Evolutionary conservation across 2,888 invertebrate genomes (phyloP), one percentile per base, ranked within the genome.

Genomic region (Ecdyonurus torrentis): DNA sequence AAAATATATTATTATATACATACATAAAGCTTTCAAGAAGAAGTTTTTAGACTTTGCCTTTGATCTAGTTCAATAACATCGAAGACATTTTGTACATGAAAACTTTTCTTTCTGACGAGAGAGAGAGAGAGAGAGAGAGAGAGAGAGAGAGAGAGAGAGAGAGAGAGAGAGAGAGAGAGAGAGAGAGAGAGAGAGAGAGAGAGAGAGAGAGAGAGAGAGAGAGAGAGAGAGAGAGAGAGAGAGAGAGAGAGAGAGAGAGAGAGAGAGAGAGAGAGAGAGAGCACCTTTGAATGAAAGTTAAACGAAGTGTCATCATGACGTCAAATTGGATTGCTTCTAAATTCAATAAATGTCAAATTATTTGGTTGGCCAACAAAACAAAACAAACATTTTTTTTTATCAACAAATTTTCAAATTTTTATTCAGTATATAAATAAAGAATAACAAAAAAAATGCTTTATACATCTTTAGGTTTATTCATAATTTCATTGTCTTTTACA

Each of bases 331-430:
- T 37, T 37, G 37, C 37, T 15, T 37, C 7, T 37, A 37, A 37
- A 37, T 37, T 37, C 15, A 37, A 37, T 37, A 37, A 37, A 5
- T 37, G 5, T 10, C 7, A 37, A 10, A 37, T 37, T 37, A 15
- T 37, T 37, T 37, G 37, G 37, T 37, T 37, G 37, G 37, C 15
- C 37, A 37, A 37, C 5, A 15, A 37, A 37, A 37, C 37, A 37
- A 24, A 79, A n/a, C n/a, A n/a, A n/a, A n/a, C n/a, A n/a, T 23
- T 23, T 63, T 59, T 63, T 59, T 10, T 37, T 37, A n/a, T n/a
- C 25, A 19, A 25, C 55, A 23, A 25, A 52, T 60, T 22, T 37
- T 60, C 52, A 25, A n/a, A n/a, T n/a, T n/a, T n/a, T n/a, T n/a
- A n/a, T n/a, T n/a, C n/a, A n/a, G n/a, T n/a, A n/a, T n/a, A n/a